Conservation (phyloP, 1,140 invertebrate genomes). For the Apis cerana region DNA sequence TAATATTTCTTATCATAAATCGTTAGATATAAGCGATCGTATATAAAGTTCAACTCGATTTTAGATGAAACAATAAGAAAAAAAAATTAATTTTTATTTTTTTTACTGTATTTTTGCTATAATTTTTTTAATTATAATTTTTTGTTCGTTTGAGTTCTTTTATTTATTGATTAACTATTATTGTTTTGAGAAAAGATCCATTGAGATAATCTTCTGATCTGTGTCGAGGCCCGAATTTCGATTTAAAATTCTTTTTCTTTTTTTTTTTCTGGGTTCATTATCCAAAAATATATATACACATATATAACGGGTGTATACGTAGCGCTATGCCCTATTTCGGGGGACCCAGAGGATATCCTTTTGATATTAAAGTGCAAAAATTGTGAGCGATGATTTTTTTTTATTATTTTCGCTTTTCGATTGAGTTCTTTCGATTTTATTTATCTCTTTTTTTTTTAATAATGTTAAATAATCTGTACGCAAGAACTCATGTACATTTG, state of each 20-base stretch:
- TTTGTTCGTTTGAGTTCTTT: background rate
- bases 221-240: slow-evolving; percentile 61
- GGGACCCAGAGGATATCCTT: slow-evolving; percentile 27
- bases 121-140: background rate
- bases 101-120: background rate
- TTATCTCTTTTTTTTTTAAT: slow-evolving; percentile 1
- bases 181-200: slow-evolving; percentile 17
- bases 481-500: background rate
- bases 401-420: background rate
- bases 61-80: background rate
- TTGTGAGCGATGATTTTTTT: slow-evolving; percentile 32
- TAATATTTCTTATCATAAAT: background rate
- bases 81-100: background rate
- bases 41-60: background rate
- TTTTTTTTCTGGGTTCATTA: slow-evolving; percentile 63
- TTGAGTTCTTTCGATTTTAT: too few species aligned
- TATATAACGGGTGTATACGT: slow-evolving; percentile 74
- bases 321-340: slow-evolving; percentile 66
- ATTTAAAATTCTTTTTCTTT: slow-evolving; percentile 57
- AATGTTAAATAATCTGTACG: background rate
- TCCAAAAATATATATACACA: slow-evolving; percentile 80
- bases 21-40: background rate
- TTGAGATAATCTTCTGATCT: slow-evolving; percentile 43
- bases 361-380: slow-evolving; percentile 59
- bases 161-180: background rate